These are phyloP conservation scores for Amphimallon solstitiale DNA, from an alignment of 2,888 invertebrate species.

Conservation along the genomic window DNA sequence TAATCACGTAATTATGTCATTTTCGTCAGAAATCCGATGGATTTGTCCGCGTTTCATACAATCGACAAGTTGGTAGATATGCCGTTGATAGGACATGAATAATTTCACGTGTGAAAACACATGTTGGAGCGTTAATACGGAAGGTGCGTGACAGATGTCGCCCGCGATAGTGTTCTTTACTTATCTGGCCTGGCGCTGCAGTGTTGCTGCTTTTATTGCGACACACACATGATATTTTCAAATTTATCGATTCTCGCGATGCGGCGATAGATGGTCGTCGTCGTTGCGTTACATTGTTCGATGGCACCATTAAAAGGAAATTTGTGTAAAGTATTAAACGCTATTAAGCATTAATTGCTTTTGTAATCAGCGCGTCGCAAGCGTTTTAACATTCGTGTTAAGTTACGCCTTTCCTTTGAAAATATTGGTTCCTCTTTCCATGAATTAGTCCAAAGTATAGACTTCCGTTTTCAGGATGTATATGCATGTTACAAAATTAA, in stretches of 20 bases:
- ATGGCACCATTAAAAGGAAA: constrained; percentile 38
- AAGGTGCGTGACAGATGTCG: constrained; percentile 60
- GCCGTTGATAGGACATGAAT: constrained; percentile 53
- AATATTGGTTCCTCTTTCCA: neutral
- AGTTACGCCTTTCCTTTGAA: no score
- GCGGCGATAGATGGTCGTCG: constrained; percentile 22
- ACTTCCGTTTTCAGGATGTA: no score
- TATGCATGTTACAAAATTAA: no score
- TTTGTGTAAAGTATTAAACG: constrained; percentile 35
- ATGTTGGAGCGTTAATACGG: constrained; percentile 58
- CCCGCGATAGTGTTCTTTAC: constrained; percentile 50
- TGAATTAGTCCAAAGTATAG: no score
- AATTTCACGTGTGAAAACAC: constrained; percentile 61
- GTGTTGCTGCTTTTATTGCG: constrained; percentile 51
- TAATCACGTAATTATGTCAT: constrained; percentile 60
- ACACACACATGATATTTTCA: constrained; percentile 42
- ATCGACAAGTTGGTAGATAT: constrained; percentile 51
- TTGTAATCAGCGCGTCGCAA: neutral
- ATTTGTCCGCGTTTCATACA: constrained; percentile 49
- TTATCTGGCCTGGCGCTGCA: constrained; percentile 31
- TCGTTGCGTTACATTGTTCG: constrained; percentile 46
- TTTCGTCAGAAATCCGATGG: constrained; percentile 49
- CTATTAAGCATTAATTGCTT: constrained; percentile 33
- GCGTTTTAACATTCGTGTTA: constrained; percentile 6
- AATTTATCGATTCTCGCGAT: constrained; percentile 44